Percentiles rank a stretch among this genome's conserved stretches.
These are phyloP conservation scores for Digitonthophagus gazella DNA, from an alignment of 2,888 invertebrate genomes.

Conservation along the genomic window DNA sequence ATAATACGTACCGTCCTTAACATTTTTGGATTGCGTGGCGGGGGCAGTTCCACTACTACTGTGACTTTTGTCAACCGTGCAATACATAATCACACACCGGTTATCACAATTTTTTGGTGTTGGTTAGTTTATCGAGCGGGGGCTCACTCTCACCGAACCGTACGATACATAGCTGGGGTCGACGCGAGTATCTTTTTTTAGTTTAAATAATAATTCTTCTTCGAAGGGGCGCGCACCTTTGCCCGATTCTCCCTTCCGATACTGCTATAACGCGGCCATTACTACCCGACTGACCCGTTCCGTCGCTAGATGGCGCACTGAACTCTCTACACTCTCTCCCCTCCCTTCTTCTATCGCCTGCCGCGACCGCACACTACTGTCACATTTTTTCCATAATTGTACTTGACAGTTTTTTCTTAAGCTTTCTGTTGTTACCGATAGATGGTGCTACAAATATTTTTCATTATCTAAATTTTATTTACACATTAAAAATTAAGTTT, in stretches of 20 bases:
- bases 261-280: conserved; percentile 51
- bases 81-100: conserved; percentile 61
- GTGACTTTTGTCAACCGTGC: conserved; percentile 73
- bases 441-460: no score
- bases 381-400: not conserved
- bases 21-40: conserved; percentile 68
- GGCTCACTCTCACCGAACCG: conserved; percentile 60
- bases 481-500: no score
- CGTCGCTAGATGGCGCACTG: conserved; percentile 45
- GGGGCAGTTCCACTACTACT: conserved; percentile 67
- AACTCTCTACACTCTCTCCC: conserved; percentile 36
- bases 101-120: conserved; percentile 19
- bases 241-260: conserved; percentile 35
- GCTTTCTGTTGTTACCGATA: no score
- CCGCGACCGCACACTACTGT: not conserved
- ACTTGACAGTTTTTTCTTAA: not conserved
- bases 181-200: conserved; percentile 46
- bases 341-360: conserved; percentile 7
- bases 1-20: conserved; percentile 70
- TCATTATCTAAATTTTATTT: no score
- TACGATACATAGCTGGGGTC: conserved; percentile 47
- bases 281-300: conserved; percentile 45
- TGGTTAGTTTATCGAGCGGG: not conserved
- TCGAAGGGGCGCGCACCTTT: conserved; percentile 26
- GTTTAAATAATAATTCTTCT: conserved; percentile 36